These are phyloP conservation scores for Andrena praecox DNA, from an alignment of 2,888 invertebrate species.

Conservation along the genomic window DNA sequence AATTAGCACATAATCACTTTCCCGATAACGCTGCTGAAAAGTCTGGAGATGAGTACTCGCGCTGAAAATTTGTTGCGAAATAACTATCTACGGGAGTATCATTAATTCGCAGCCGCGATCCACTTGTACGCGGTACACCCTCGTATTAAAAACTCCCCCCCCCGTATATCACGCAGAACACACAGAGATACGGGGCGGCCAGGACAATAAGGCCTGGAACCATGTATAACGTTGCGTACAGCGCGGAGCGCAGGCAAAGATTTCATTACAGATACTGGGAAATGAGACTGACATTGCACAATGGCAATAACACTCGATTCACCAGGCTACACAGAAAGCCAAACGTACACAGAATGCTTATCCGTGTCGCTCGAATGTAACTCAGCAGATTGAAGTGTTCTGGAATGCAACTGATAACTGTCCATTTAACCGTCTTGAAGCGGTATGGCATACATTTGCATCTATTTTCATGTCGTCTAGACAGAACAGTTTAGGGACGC, in stretches of 20 bases:
- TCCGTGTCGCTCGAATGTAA: not conserved
- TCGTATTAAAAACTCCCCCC: slow-evolving; percentile 37
- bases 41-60: slow-evolving; percentile 66
- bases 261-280: slow-evolving; percentile 81
- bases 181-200: slow-evolving; percentile 43
- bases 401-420: slow-evolving; percentile 38
- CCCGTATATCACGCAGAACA: slow-evolving; percentile 44
- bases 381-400: slow-evolving; percentile 1
- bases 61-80: slow-evolving; percentile 10
- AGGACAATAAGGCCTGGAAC: slow-evolving; percentile 59
- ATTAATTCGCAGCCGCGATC: not conserved
- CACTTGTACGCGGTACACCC: not conserved
- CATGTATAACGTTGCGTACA: slow-evolving; percentile 22
- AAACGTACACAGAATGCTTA: slow-evolving; percentile 9
- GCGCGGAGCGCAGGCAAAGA: slow-evolving; percentile 69
- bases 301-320: slow-evolving; percentile 77
- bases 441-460: not conserved
- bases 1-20: not conserved
- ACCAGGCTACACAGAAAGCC: slow-evolving; percentile 7
- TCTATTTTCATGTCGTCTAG: not conserved
- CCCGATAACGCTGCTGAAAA: slow-evolving; percentile 59
- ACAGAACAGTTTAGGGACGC: too few species aligned
- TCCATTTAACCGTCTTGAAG: slow-evolving; percentile 17
- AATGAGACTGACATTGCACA: slow-evolving; percentile 77
- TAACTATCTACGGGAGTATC: slow-evolving; percentile 9